Evolutionary conservation across 2,888 invertebrate genomes (phyloP), one percentile per base, ranked within the genome.

Genomic region (Cerceris rybyensis): DNA sequence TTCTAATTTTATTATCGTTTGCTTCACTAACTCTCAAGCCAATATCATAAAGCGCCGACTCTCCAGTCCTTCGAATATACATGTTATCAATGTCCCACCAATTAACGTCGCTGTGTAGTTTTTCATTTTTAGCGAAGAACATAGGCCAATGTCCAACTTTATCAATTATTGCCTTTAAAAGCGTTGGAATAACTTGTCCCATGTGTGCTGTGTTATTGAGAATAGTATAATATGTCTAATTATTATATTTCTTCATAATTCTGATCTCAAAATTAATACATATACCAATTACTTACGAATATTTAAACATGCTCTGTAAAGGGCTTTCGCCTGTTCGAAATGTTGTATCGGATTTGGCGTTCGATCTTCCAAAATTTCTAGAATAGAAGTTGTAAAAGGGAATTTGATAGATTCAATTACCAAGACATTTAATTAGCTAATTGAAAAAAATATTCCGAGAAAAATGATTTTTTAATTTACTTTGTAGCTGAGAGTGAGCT

Each of bases 101-200:
- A 39, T 6, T 7, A 13, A 39, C 1, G 6, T 17, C 39, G 28
- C 5, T 8, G 1, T 41, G 16, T 17, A 57, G 16, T 7, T 57
- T 5, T 9, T 57, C 13, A 57, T 13, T 13, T 50, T 50, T 50
- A 6, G 16, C 1, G 17, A 57, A n/a, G 28, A 17, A 39, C 55
- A 57, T 57, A 17, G 55, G 55, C 55, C 50, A 50, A n/a, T 50
- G 9, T 2, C 50, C 50, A n/a, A 50, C 50, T 50, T 50, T 11
- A 6, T 9, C 5, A 6, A 50, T 50, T 13, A n/a, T n/a, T 11
- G 11, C n/a, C n/a, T 50, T 50, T 50, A 50, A 13, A n/a, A 11
- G 9, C 6, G 8, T 1, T 8, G 46, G 46, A 46, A 11, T 1
- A 46, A 11, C 46, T 46, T 11, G 8, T 46, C 9, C 9, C 8